A percentile compares a stretch with the other conserved stretches of the same genome.
phyloP scores from a whole-genome alignment of 2,113 vertebrate species.

The Enhydra lutris region DNA sequence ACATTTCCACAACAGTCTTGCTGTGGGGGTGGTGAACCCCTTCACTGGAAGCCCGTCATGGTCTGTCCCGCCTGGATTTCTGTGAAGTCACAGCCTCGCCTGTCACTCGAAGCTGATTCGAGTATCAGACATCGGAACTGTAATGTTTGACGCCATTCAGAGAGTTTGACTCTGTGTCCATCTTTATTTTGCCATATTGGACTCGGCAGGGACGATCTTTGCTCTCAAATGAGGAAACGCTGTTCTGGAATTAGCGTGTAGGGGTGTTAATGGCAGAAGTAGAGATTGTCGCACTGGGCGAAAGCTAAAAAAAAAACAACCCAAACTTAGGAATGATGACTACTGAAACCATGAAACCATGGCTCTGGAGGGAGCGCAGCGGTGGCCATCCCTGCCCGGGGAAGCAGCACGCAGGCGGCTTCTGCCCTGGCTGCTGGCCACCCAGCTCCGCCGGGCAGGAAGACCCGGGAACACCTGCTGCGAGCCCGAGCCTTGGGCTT shows the following conservation, averaged over 20 bases:
- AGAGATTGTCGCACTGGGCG: neutral
- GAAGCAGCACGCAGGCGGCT: neutral
- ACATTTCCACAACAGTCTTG: neutral
- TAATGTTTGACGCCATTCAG: neutral
- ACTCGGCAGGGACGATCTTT: neutral
- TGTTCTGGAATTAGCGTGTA: neutral
- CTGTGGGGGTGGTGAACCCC: neutral
- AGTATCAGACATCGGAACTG: neutral
- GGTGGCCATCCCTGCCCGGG: rapidly evolving
- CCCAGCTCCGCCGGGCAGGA: neutral
- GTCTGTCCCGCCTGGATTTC: neutral
- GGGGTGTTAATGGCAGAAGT: neutral
- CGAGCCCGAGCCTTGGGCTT: neutral
- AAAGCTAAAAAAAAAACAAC: neutral
- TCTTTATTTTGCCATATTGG: neutral
- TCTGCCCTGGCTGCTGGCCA: rapidly evolving
- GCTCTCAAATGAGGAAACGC: neutral
- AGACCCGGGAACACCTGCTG: neutral
- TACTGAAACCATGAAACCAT: neutral
- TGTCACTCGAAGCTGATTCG: neutral
- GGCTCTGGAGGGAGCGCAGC: rapidly evolving
- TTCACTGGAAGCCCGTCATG: neutral
- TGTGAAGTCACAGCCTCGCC: neutral
- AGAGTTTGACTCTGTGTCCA: neutral
- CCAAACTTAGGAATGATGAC: neutral